Percentiles rank a stretch among this genome's conserved stretches.
phyloP scores from a whole-genome alignment of 2,888 invertebrate genomes.

The Pycnomerus fuliginosus region DNA sequence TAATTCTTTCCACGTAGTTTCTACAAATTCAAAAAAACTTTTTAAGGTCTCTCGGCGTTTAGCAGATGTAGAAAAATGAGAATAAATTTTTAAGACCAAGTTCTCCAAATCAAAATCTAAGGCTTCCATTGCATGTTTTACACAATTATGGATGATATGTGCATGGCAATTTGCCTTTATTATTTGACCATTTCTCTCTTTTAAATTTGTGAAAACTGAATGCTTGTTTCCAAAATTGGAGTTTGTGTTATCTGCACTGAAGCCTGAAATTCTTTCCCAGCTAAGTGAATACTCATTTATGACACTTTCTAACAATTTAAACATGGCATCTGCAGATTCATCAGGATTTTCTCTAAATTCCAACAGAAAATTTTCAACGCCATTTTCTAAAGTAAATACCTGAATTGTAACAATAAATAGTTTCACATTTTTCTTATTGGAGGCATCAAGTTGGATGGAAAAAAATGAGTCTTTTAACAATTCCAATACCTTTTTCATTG shows the following conservation, averaged over 20 bases:
- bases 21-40: neutral
- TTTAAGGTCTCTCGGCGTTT: constrained; percentile 1
- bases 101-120: neutral
- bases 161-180: neutral
- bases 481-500: neutral
- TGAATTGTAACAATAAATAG: neutral
- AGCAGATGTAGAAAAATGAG: neutral
- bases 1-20: neutral
- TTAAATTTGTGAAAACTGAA: neutral
- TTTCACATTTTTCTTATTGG: constrained; percentile 1
- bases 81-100: neutral
- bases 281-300: neutral
- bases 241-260: neutral
- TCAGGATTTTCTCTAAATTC: neutral
- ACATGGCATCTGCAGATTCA: constrained; percentile 1
- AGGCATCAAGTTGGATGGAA: neutral
- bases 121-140: neutral
- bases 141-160: constrained; percentile 1
- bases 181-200: neutral
- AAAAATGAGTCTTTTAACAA: constrained; percentile 1
- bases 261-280: neutral
- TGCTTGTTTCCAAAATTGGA: neutral
- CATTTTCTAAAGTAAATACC: constrained; percentile 1
- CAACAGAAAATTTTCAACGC: neutral
- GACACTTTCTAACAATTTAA: neutral